These are phyloP conservation scores for Lycodopsis pacificus DNA, from an alignment of 2,797 vertebrate species.

Conservation along the genomic window DNA sequence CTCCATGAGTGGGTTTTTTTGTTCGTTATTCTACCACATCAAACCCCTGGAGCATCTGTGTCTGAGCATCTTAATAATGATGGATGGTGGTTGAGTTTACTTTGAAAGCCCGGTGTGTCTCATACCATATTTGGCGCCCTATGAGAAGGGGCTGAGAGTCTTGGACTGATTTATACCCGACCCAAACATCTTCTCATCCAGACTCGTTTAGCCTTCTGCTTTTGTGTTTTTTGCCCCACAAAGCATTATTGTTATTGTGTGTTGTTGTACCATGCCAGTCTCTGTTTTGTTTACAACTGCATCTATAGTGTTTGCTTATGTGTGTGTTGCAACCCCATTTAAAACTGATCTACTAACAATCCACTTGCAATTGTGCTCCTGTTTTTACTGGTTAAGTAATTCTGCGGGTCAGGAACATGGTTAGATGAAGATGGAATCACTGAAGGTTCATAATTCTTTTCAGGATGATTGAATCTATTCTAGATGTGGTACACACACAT, in stretches of 20 bases:
- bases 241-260: not conserved
- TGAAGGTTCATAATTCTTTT: not conserved
- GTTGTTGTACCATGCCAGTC: not conserved
- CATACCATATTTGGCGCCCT: not conserved
- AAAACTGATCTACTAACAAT: not conserved
- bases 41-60: not conserved
- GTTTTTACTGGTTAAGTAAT: not conserved
- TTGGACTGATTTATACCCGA: too few species aligned
- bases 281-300: not conserved
- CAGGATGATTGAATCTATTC: not conserved
- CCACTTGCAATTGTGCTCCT: not conserved
- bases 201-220: not conserved
- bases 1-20: too few species aligned
- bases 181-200: too few species aligned
- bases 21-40: too few species aligned
- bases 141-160: not conserved
- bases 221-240: not conserved
- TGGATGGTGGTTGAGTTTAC: not conserved
- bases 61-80: not conserved
- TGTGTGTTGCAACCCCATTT: not conserved
- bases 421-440: not conserved
- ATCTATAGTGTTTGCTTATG: not conserved
- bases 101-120: not conserved
- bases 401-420: not conserved
- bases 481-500: not conserved